Percentiles rank a stretch among this genome's conserved stretches.
Conservation (phyloP, 2,888 invertebrate species). For the Tenodera sinensis region DNA sequence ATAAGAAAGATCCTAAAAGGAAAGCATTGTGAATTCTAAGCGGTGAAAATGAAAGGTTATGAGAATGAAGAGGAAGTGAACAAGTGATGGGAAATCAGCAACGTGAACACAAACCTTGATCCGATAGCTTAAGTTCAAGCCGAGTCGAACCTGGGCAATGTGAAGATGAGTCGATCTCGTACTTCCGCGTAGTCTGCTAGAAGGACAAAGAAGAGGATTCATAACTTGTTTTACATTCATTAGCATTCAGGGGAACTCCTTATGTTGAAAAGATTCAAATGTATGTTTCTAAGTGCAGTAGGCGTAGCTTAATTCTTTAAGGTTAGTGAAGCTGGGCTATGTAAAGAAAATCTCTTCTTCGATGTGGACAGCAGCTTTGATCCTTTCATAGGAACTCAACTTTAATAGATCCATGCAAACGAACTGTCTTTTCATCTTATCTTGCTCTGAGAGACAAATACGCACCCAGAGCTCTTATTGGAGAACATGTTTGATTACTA, state of each 20-base stretch:
- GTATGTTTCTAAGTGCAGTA: too few relatives aligned
- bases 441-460: too few relatives aligned
- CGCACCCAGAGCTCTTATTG: too few relatives aligned
- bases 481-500: too few relatives aligned
- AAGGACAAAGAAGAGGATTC: neutral
- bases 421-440: too few relatives aligned
- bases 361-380: too few relatives aligned
- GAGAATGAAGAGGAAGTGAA: neutral
- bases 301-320: too few relatives aligned
- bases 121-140: neutral
- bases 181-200: neutral
- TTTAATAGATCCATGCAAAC: too few relatives aligned
- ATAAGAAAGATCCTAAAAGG: neutral
- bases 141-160: neutral
- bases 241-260: neutral
- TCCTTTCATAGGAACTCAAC: too few relatives aligned
- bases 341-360: too few relatives aligned
- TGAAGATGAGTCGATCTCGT: neutral
- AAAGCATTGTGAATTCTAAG: neutral
- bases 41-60: neutral
- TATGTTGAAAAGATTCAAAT: too few relatives aligned
- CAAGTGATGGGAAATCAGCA: neutral
- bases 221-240: neutral
- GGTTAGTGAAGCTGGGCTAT: too few relatives aligned
- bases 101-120: neutral